Evolutionary conservation across 2,888 invertebrate genomes (phyloP), one percentile per base, ranked within the genome.

Genomic region (Ormyrus pomaceus): DNA sequence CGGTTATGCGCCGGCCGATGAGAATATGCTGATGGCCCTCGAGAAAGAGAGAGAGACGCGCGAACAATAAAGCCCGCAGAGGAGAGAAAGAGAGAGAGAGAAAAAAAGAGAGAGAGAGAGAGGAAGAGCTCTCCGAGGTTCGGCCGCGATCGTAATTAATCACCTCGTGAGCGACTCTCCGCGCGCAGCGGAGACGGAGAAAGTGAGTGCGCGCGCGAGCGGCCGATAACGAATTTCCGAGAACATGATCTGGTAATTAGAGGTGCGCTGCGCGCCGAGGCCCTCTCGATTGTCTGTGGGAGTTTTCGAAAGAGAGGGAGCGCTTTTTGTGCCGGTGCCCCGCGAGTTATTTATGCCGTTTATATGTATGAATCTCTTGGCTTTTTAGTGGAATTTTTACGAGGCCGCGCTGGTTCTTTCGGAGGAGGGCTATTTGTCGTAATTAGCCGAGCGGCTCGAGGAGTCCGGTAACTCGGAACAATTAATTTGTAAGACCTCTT

Each of bases 1-100:
- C 89, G 88, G 87, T 87, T 85, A 48, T 65, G n/a, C 61, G 19
- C 83, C 82, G 83, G 83, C 84, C 19, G 85, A 83, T 83, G 69
- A 55, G 55, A 56, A 55, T 70, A 70, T 74, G 73, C 74, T 79
- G 73, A 74, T 70, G 79, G 65, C 50, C 50, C 71, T 11, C 50
- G 34, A 51, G 46, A 69, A n/a, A 19, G 70, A 46, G 19, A 66
- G 59, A 68, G 66, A 61, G 65, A 75, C 19, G 66, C 50, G 55
- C 77, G 70, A 56, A 69, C 64, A 77, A 77, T 77, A 70, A 77
- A 64, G 61, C 62, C 68, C 34, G 6, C 65, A 53, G 83, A 79
- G 77, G 5, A 13, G 53, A 53, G 46, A 70, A 10, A 10, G 46
- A 56, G 68, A 55, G 34, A 56, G 55, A 55, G 11, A 11, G 56